Conservation (phyloP, 2,888 invertebrate species). For the Neuroscelio doddi region DNA sequence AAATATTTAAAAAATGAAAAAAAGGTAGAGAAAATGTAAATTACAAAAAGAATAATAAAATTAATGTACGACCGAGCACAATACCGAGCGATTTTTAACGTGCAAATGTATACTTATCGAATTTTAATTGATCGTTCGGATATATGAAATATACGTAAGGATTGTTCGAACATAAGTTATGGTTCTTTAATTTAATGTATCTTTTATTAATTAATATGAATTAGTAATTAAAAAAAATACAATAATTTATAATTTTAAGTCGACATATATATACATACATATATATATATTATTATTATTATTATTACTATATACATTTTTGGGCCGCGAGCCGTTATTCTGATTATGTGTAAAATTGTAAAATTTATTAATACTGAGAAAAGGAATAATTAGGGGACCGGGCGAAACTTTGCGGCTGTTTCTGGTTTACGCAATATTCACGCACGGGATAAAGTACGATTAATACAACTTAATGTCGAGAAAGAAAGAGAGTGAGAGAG, state of each 20-base stretch:
- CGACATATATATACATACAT: conserved; percentile 26
- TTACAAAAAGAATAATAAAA: conserved; percentile 7
- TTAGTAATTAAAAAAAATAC: conserved; percentile 19
- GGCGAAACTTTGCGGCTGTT: conserved; percentile 54
- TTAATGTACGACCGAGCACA: conserved; percentile 14
- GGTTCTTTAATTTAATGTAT: conserved; percentile 1
- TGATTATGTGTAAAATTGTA: conserved; percentile 67
- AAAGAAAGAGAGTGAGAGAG: conserved; percentile 27
- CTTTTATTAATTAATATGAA: conserved; percentile 36
- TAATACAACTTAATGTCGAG: conserved; percentile 23
- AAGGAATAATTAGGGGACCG: conserved; percentile 46
- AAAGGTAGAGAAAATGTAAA: conserved; percentile 19
- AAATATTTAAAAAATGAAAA: conserved; percentile 21
- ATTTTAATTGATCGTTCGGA: neutral
- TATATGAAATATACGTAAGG: conserved; percentile 19
- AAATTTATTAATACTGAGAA: conserved; percentile 56
- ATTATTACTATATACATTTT: conserved; percentile 14
- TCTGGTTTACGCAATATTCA: conserved; percentile 39
- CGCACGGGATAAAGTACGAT: conserved; percentile 20
- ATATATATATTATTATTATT: conserved; percentile 8
- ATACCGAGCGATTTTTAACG: conserved; percentile 8
- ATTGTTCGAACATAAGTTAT: conserved; percentile 14
- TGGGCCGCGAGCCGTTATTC: conserved; percentile 51
- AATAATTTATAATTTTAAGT: conserved; percentile 41
- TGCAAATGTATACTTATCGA: conserved; percentile 9